Evolutionary conservation across 2,113 vertebrate genomes (phyloP).

Genomic region (Argyrosomus japonicus): DNA sequence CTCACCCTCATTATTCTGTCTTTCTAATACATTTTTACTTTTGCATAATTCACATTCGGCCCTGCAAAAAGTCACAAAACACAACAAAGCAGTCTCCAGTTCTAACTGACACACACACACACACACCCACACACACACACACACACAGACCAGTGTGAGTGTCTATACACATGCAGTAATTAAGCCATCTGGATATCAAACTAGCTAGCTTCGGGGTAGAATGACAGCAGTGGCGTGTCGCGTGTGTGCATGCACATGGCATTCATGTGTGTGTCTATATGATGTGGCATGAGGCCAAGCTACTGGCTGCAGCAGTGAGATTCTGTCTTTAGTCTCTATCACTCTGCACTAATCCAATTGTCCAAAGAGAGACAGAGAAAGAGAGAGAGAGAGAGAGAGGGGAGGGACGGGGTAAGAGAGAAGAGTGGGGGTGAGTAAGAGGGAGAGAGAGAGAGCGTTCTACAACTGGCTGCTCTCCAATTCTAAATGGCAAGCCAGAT

Average conservation of each 20-base stretch:
- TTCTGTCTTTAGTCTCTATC: constrained; percentile 76
- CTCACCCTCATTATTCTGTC: constrained; percentile 20
- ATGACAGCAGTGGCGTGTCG: constrained; percentile 42
- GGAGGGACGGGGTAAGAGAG: constrained; percentile 2
- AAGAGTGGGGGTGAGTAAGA: background rate
- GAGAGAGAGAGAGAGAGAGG: constrained; percentile 20
- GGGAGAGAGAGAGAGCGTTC: background rate
- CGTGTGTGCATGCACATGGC: background rate
- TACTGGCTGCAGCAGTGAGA: constrained; percentile 68
- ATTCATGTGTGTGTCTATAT: constrained; percentile 51
- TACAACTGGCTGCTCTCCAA: constrained; percentile 75
- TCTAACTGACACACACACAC: constrained; percentile 18
- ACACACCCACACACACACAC: constrained; percentile 35
- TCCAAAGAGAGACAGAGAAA: constrained; percentile 48
- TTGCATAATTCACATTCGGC: constrained; percentile 26
- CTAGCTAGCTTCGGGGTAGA: constrained; percentile 55
- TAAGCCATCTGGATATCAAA: constrained; percentile 77
- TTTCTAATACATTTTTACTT: constrained; percentile 8
- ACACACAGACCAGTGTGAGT: constrained; percentile 23
- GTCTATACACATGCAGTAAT: constrained; percentile 65
- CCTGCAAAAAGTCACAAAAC: background rate
- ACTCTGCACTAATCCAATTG: constrained; percentile 79
- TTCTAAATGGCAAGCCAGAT: constrained; percentile 76
- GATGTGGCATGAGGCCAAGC: constrained; percentile 64
- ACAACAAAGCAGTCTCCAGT: constrained; percentile 14